Conservation (phyloP, 2,113 vertebrate genomes). For the Ramphastos sulfuratus region DNA sequence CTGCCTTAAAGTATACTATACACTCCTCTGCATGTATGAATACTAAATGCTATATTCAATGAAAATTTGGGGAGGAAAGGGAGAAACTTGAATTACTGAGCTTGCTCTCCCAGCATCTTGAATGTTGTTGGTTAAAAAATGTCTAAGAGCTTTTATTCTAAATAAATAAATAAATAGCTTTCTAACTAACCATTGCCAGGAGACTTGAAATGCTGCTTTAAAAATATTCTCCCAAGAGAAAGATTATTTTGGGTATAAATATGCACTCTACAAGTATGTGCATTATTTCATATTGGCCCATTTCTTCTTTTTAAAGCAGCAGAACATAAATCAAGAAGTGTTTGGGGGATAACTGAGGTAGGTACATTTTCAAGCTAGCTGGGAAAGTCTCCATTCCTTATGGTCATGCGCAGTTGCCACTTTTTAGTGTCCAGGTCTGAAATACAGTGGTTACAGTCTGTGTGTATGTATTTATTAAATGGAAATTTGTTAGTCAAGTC, state of each 20-base stretch:
- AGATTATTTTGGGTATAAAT: conserved; percentile 73
- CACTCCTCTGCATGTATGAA: not conserved
- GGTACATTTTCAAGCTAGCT: conserved; percentile 59
- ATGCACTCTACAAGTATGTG: conserved; percentile 64
- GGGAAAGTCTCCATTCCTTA: conserved; percentile 52
- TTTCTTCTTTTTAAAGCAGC: conserved; percentile 75
- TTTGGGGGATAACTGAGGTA: conserved; percentile 68
- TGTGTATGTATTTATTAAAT: not conserved
- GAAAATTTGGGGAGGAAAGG: not conserved
- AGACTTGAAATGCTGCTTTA: conserved; percentile 63
- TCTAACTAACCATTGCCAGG: conserved; percentile 39
- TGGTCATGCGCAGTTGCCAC: conserved; percentile 10
- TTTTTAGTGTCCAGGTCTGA: conserved; percentile 31
- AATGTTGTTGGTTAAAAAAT: conserved; percentile 55
- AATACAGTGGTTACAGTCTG: not conserved
- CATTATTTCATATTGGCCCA: conserved; percentile 73
- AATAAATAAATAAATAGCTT: conserved; percentile 38
- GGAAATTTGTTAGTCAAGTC: not conserved
- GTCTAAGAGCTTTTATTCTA: conserved; percentile 64
- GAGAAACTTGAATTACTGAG: not conserved
- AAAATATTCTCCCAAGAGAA: conserved; percentile 73
- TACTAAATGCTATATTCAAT: not conserved
- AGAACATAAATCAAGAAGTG: conserved; percentile 57
- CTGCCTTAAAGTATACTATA: not conserved
- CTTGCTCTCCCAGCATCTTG: not conserved